Percentiles rank a stretch among this genome's conserved stretches.
These are phyloP conservation scores for Meriones unguiculatus DNA, from an alignment of 2,113 vertebrate species.

Conservation along the genomic window DNA sequence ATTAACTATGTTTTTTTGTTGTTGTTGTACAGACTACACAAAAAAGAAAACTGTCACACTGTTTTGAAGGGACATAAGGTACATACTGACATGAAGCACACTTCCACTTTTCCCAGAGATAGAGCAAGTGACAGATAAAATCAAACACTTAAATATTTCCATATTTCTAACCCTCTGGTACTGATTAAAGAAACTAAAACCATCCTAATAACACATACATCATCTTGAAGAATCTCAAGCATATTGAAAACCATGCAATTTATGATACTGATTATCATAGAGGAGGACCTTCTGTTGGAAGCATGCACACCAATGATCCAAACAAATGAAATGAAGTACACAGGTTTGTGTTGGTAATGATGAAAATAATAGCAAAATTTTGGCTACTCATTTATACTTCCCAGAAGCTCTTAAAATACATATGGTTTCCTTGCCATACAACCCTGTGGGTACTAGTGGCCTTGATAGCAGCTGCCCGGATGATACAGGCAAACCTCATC, in stretches of 20 bases:
- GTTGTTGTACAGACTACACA: not conserved
- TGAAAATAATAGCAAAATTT: not conserved
- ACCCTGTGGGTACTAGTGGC: not conserved
- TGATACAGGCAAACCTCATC: not conserved
- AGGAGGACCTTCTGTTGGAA: not conserved
- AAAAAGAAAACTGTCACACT: not conserved
- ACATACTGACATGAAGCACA: not conserved
- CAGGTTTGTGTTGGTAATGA: not conserved
- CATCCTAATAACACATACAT: not conserved
- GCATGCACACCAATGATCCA: not conserved
- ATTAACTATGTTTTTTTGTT: not conserved
- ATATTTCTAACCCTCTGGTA: not conserved
- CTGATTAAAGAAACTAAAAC: not conserved
- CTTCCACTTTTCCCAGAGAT: not conserved
- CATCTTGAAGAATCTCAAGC: not conserved
- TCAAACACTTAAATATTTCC: not conserved
- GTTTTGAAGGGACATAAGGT: conserved; percentile 10
- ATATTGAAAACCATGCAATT: not conserved
- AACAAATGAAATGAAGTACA: not conserved
- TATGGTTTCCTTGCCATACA: not conserved
- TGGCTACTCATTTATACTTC: not conserved
- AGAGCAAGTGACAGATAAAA: not conserved
- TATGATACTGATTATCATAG: not conserved
- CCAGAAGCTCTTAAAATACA: not conserved
- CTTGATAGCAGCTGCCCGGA: not conserved